Evolutionary conservation across 2,888 invertebrate genomes (phyloP).

Genomic region (Cerastoderma edule): DNA sequence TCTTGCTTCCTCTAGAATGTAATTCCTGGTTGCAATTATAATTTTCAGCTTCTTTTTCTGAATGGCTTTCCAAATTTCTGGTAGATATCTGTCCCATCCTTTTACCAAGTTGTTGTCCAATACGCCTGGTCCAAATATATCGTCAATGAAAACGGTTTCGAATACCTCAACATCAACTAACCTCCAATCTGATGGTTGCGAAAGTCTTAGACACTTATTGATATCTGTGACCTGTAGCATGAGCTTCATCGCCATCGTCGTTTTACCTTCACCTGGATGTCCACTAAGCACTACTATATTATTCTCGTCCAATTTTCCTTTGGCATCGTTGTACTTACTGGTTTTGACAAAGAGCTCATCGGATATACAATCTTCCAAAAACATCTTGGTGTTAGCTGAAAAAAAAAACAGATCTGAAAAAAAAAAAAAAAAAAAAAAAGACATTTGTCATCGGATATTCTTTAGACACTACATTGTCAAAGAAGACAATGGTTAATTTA

Average conservation of each 20-base stretch:
- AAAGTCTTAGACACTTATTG: conserved; percentile 34
- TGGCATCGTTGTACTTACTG: conserved; percentile 24
- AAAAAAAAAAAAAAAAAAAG: too few relatives aligned
- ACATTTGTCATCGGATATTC: too few relatives aligned
- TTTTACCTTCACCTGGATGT: conserved; percentile 53
- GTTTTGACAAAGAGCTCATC: conserved; percentile 32
- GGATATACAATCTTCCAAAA: conserved; percentile 24
- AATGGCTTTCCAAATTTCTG: conserved; percentile 27
- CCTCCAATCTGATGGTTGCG: conserved; percentile 43
- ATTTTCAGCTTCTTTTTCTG: conserved; percentile 22
- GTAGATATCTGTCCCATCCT: conserved; percentile 30
- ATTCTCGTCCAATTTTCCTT: conserved; percentile 19
- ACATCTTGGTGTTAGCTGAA: conserved; percentile 34
- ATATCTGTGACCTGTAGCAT: conserved; percentile 3
- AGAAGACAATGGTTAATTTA: background rate
- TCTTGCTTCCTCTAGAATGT: conserved; percentile 38
- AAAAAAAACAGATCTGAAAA: too few relatives aligned
- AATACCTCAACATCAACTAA: conserved; percentile 30
- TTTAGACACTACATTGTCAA: background rate
- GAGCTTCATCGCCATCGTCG: conserved; percentile 38
- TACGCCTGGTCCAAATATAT: conserved; percentile 48
- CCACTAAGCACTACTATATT: conserved; percentile 40
- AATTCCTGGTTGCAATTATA: conserved; percentile 49
- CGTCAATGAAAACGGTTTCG: conserved; percentile 39
- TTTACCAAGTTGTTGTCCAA: conserved; percentile 35